Evolutionary conservation across 2,888 invertebrate species (phyloP).

Genomic region (Tholera decimalis): DNA sequence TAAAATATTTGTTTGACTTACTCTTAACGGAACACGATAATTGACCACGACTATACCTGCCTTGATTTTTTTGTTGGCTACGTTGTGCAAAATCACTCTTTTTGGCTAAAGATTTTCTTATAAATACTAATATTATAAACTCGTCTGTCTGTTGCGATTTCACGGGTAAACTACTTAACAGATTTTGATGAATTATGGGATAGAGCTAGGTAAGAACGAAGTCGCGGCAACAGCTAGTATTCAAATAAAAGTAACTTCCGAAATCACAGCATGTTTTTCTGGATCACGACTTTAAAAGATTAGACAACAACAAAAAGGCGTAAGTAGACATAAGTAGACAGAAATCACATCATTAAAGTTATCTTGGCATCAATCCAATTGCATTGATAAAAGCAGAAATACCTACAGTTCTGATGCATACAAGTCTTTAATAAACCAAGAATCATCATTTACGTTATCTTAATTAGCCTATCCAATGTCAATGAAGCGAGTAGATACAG

Average conservation of each 20-base stretch:
- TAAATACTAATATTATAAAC: too few relatives aligned
- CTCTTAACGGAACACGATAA: slow-evolving; percentile 36
- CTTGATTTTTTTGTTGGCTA: not conserved
- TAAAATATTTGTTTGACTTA: slow-evolving; percentile 34
- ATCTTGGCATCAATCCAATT: slow-evolving; percentile 27
- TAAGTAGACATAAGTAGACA: slow-evolving; percentile 12
- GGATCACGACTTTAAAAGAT: not conserved
- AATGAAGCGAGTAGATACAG: slow-evolving; percentile 8
- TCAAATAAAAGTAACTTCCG: not conserved
- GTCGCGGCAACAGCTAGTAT: not conserved
- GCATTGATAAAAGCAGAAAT: slow-evolving; percentile 29
- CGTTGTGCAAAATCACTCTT: not conserved
- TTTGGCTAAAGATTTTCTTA: too few relatives aligned
- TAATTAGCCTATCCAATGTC: slow-evolving; percentile 29
- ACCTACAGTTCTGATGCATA: slow-evolving; percentile 18
- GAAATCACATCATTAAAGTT: slow-evolving; percentile 30
- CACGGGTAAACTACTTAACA: too few relatives aligned
- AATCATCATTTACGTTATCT: slow-evolving; percentile 30
- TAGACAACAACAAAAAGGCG: slow-evolving; percentile 3
- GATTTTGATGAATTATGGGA: too few relatives aligned
- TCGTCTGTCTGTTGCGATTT: too few relatives aligned
- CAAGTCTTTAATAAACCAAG: slow-evolving; percentile 23
- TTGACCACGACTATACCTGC: slow-evolving; percentile 2
- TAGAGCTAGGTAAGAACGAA: too few relatives aligned
- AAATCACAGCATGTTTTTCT: not conserved